These are phyloP conservation scores for Leptinotarsa tumamoca DNA, from an alignment of 2,888 invertebrate genomes.

Conservation along the genomic window DNA sequence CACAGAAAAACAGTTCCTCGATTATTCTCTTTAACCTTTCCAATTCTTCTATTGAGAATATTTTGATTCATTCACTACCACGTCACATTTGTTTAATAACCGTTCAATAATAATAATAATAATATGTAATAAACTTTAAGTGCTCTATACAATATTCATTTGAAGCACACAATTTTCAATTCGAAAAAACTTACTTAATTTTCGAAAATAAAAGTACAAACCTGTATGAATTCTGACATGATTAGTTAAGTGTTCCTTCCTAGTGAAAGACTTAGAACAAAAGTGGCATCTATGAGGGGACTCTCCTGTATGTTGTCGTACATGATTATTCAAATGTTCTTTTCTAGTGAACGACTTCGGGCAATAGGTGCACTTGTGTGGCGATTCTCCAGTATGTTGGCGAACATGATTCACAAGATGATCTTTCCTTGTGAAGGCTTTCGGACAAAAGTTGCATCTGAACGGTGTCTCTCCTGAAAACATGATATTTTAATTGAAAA, in stretches of 20 bases:
- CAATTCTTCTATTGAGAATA: no score
- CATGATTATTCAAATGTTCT: conserved; percentile 87
- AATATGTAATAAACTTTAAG: not conserved
- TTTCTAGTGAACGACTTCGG: conserved; percentile 83
- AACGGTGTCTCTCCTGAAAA: conserved; percentile 72
- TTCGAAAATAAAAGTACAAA: conserved; percentile 27
- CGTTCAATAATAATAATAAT: not conserved
- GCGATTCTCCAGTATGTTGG: conserved; percentile 78
- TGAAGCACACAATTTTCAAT: no score
- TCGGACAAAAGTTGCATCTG: conserved; percentile 87
- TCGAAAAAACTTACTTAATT: not conserved
- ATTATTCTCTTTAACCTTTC: no score
- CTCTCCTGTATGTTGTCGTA: conserved; percentile 89
- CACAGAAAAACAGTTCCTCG: no score
- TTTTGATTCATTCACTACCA: no score
- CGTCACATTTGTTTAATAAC: no score
- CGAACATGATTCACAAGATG: conserved; percentile 82
- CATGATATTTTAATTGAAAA: conserved; percentile 1
- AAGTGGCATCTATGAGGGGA: conserved; percentile 88
- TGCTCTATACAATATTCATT: no score
- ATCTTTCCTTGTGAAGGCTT: conserved; percentile 87
- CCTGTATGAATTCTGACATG: conserved; percentile 77
- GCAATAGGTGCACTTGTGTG: conserved; percentile 82
- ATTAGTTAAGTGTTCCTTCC: conserved; percentile 88
- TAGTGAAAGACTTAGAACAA: conserved; percentile 86